Percentiles rank a stretch among this genome's conserved stretches.
These are phyloP conservation scores for Brotula barbata DNA, from an alignment of 2,797 vertebrate species.

Conservation along the genomic window DNA sequence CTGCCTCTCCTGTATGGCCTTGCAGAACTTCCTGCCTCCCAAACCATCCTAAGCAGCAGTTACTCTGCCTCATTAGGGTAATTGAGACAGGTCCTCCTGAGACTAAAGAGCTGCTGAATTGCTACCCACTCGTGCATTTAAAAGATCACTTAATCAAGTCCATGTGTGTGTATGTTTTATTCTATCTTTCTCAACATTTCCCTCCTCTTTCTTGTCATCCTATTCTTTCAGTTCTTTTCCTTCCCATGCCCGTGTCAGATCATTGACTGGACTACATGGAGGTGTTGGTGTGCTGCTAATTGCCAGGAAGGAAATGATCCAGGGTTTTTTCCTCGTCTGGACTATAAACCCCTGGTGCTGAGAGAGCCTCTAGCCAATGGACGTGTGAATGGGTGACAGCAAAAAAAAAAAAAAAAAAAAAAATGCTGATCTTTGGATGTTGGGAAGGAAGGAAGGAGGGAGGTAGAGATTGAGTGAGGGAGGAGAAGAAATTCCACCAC, in stretches of 20 bases:
- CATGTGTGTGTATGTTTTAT: slow-evolving; percentile 60
- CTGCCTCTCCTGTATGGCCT: slow-evolving; percentile 43
- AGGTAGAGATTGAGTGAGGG: slow-evolving; percentile 64
- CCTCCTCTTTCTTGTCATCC: slow-evolving; percentile 43
- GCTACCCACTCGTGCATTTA: slow-evolving; percentile 67
- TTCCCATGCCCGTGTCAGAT: slow-evolving; percentile 23
- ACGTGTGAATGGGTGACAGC: slow-evolving; percentile 65
- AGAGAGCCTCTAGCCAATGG: slow-evolving; percentile 40
- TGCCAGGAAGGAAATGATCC: slow-evolving; percentile 51
- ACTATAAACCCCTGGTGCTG: slow-evolving; percentile 33
- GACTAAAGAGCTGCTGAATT: slow-evolving; percentile 73
- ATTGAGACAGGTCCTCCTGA: slow-evolving; percentile 74
- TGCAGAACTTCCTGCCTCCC: slow-evolving; percentile 47
- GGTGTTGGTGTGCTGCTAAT: slow-evolving; percentile 51
- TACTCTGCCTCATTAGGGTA: slow-evolving; percentile 77
- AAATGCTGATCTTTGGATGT: slow-evolving; percentile 77
- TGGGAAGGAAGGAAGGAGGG: slow-evolving; percentile 36
- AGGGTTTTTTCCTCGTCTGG: slow-evolving; percentile 30
- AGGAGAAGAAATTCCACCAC: slow-evolving; percentile 66
- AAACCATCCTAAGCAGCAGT: slow-evolving; percentile 55
- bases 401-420: slow-evolving; percentile 27
- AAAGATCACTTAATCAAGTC: slow-evolving; percentile 74
- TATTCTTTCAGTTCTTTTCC: slow-evolving; percentile 19
- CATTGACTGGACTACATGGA: slow-evolving; percentile 33
- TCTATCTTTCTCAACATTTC: slow-evolving; percentile 47